Base-by-base conservation (phyloP, 1,140 invertebrate genomes). In the Aphis gossypii region DNA sequence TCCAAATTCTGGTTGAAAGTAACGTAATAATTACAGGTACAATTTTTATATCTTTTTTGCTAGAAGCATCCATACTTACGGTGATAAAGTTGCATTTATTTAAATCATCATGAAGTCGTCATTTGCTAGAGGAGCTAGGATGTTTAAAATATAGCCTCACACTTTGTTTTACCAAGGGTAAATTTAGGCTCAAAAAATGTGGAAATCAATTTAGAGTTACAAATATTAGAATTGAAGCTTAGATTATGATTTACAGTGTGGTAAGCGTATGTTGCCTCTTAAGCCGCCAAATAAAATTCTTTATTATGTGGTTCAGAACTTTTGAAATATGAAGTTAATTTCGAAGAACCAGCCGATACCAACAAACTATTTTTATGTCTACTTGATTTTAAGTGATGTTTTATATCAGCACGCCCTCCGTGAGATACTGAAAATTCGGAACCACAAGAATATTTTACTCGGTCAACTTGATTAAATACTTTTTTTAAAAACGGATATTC, bases 141-240 rank as follows among this genome's bases (percentile, higher is more conserved):
- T 25, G 88, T 20, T 60, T 60, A 90, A 90, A 30, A 94, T 90
- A 95, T 94, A 3, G 94, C 94, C 51, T 94, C 93, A 41, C 89
- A 90, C 51, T 94, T 94, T 60, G 94, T 94, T 83, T 91, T 90
- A 30, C 90, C 92, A 38, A 82, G n/a, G 35, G 76, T 82, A 56
- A 94, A 94, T 91, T 94, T 94, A 48, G 93, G 92, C 20, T 94
- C 68, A 86, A 94, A 95, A 46, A 94, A 9, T 2, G 87, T 92
- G 60, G 89, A 54, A 25, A 94, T 48, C 18, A 94, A 83, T 89
- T 92, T 76, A 41, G 94, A 86, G 86, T 94, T 94, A 94, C 94
- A 95, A 92, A 94, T 94, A 93, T 92, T 94, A 11, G 94, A 94
- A 60, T 94, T 94, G 87, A 94, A 95, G 86, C 94, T 94, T 25